phyloP scores from a whole-genome alignment of 2,113 vertebrate genomes.

The Plestiodon gilberti region DNA sequence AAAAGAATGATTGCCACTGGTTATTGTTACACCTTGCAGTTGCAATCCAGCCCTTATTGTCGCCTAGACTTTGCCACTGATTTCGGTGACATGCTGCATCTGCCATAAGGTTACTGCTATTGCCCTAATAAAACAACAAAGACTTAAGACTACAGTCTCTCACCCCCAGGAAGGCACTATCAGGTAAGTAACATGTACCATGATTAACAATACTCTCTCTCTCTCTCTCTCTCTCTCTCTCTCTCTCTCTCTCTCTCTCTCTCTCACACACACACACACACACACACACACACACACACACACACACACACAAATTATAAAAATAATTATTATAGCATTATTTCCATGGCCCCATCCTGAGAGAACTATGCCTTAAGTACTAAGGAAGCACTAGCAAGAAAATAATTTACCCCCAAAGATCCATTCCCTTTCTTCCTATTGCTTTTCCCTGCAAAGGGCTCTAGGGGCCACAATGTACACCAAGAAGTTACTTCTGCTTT shows the following conservation, averaged over 20 bases:
- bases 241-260: too few relatives aligned
- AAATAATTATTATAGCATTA: too few relatives aligned
- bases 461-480: not conserved
- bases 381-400: not conserved
- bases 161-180: too few relatives aligned
- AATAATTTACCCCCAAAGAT: not conserved
- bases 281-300: too few relatives aligned
- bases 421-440: not conserved
- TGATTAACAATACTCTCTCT: too few relatives aligned
- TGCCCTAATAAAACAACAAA: too few relatives aligned
- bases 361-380: not conserved
- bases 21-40: not conserved
- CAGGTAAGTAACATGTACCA: too few relatives aligned
- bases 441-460: not conserved
- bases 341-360: not conserved
- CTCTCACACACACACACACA: too few relatives aligned
- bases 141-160: too few relatives aligned
- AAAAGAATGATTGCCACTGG: not conserved
- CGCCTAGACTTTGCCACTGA: not conserved
- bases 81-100: not conserved
- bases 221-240: too few relatives aligned
- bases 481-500: not conserved
- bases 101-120: not conserved
- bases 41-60: not conserved
- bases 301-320: too few relatives aligned